These are phyloP conservation scores for Drosophila sechellia DNA, from an alignment of 1,140 invertebrate genomes.

Conservation along the genomic window DNA sequence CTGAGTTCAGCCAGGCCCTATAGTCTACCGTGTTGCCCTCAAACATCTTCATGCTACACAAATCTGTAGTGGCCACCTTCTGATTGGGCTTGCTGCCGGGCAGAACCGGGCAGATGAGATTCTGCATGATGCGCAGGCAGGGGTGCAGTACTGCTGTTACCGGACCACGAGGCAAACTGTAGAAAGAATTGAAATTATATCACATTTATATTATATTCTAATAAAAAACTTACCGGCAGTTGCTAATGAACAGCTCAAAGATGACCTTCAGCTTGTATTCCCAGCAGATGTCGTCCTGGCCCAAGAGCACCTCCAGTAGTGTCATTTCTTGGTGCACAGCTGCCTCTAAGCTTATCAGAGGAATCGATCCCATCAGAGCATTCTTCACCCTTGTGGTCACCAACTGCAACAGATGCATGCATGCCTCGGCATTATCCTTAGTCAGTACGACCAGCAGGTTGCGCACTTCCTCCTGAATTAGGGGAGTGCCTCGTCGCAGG, in stretches of 20 bases:
- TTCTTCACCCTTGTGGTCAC: constrained; percentile 93
- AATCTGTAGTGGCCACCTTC: constrained; percentile 54
- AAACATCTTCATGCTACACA: constrained; percentile 86
- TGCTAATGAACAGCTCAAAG: constrained; percentile 93
- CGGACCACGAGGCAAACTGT: constrained; percentile 84
- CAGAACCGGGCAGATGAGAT: constrained; percentile 90
- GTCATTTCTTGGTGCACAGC: constrained; percentile 95
- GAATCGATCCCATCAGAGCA: constrained; percentile 87
- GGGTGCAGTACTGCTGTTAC: constrained; percentile 85
- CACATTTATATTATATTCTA: neutral
- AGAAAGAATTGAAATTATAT: constrained; percentile 88
- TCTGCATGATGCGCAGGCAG: constrained; percentile 93
- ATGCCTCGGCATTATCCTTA: constrained; percentile 94
- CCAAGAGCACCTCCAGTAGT: constrained; percentile 93
- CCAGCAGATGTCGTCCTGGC: constrained; percentile 98
- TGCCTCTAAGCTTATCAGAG: constrained; percentile 89
- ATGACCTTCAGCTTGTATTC: constrained; percentile 96
- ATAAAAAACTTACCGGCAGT: constrained; percentile 85
- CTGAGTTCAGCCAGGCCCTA: constrained; percentile 90
- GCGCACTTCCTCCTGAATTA: constrained; percentile 94
- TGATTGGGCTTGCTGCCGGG: constrained; percentile 86
- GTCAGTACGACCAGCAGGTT: constrained; percentile 96
- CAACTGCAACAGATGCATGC: constrained; percentile 93
- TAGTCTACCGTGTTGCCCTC: constrained; percentile 90
- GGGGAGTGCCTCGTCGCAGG: constrained; percentile 91